Evolutionary conservation across 2,888 invertebrate genomes (phyloP).

Genomic region (Clusia tigrina): DNA sequence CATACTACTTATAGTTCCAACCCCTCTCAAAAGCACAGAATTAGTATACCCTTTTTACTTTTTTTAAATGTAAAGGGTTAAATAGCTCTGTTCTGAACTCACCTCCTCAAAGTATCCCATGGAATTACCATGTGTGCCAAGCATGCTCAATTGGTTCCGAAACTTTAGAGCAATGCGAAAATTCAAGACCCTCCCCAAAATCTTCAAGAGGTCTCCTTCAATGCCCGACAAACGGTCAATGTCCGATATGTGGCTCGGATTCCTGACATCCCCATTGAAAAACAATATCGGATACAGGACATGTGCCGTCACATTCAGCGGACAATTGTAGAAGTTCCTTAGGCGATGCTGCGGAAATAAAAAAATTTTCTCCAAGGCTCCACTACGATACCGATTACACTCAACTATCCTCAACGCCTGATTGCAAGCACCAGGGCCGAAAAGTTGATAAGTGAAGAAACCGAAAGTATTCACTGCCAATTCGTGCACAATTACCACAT

Average conservation of each 20-base stretch:
- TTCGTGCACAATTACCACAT: slow-evolving; percentile 47
- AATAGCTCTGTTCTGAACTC: slow-evolving; percentile 14
- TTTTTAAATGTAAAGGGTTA: too few species aligned
- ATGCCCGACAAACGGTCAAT: slow-evolving; percentile 45
- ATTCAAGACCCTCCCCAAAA: slow-evolving; percentile 42
- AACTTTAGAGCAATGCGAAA: slow-evolving; percentile 46
- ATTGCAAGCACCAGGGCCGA: slow-evolving; percentile 33
- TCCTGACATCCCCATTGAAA: slow-evolving; percentile 44
- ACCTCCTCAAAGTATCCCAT: slow-evolving; percentile 49
- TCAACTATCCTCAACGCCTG: slow-evolving; percentile 31
- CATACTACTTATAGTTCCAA: too few species aligned
- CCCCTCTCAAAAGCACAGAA: too few species aligned
- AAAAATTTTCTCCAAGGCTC: slow-evolving; percentile 24
- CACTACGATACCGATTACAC: slow-evolving; percentile 41
- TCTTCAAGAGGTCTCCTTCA: slow-evolving; percentile 51
- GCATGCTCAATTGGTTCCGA: slow-evolving; percentile 33
- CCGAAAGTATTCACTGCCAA: slow-evolving; percentile 21
- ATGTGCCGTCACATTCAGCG: slow-evolving; percentile 45
- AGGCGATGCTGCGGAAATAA: slow-evolving; percentile 45
- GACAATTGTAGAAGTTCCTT: slow-evolving; percentile 43
- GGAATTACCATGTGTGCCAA: slow-evolving; percentile 31
- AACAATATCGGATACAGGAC: slow-evolving; percentile 41
- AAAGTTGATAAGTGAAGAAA: slow-evolving; percentile 38
- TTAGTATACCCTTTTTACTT: too few species aligned
- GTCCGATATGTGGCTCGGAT: slow-evolving; percentile 35